Conservation (phyloP, 2,113 vertebrate species). For the Dasypus novemcinctus region DNA sequence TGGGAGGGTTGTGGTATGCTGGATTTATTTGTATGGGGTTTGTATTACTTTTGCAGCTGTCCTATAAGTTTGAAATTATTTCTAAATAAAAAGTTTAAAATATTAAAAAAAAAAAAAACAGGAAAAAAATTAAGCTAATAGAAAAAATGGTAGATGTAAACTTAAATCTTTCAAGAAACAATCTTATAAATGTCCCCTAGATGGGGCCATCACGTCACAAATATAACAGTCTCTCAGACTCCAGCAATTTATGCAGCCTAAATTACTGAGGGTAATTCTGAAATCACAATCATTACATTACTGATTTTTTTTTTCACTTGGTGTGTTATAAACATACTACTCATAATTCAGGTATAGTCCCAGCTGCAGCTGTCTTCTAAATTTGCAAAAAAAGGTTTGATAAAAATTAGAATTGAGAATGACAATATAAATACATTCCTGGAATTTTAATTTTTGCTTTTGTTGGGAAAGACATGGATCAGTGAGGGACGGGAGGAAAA, state of each 20-base stretch:
- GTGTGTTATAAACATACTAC: not conserved
- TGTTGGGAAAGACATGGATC: not conserved
- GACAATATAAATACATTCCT: not conserved
- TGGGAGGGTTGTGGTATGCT: no score
- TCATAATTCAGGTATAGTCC: not conserved
- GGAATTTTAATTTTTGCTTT: slow-evolving; percentile 18
- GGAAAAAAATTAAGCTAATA: not conserved
- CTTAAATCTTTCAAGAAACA: slow-evolving; percentile 20
- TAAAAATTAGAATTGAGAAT: slow-evolving; percentile 21
- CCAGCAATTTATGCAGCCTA: not conserved
- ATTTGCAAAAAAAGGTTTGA: not conserved
- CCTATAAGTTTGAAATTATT: no score
- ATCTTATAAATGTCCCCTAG: slow-evolving; percentile 61
- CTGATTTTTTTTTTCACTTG: not conserved
- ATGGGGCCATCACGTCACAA: slow-evolving; percentile 63
- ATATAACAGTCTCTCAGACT: not conserved
- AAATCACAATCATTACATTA: not conserved
- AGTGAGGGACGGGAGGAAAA: not conserved
- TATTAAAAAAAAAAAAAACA: no score
- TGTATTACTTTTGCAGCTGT: no score
- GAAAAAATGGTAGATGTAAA: not conserved
- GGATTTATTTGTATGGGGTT: no score
- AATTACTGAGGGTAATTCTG: not conserved
- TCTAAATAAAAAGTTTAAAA: no score
- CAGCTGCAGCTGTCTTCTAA: not conserved